These are phyloP conservation scores for Chrysopa pallens DNA, from an alignment of 1,140 invertebrate genomes.

Conservation along the genomic window DNA sequence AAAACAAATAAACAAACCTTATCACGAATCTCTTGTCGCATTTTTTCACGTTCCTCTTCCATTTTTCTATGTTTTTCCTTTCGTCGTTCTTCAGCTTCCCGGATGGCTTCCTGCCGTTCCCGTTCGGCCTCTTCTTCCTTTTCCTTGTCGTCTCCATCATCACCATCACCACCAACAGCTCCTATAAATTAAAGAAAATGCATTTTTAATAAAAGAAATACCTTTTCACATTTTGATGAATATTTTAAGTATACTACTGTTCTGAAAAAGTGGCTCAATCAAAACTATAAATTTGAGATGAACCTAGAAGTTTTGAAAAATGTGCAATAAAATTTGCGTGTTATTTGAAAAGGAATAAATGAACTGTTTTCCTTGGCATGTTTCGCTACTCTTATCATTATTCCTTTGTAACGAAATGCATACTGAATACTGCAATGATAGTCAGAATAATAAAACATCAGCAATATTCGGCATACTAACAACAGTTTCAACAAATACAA, in stretches of 20 bases:
- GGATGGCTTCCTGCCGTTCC: conserved; percentile 80
- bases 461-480: too few species aligned
- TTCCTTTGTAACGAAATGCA: too few species aligned
- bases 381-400: too few species aligned
- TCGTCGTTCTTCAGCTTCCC: conserved; percentile 81
- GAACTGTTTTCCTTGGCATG: too few species aligned
- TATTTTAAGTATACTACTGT: not conserved
- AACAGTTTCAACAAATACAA: too few species aligned
- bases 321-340: too few species aligned
- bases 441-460: too few species aligned
- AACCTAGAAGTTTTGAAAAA: too few species aligned
- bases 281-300: not conserved
- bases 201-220: conserved; percentile 6
- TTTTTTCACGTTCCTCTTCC: conserved; percentile 95
- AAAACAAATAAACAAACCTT: conserved; percentile 46
- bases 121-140: conserved; percentile 90
- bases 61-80: conserved; percentile 97
- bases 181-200: conserved; percentile 33
- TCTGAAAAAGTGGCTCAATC: not conserved
- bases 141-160: conserved; percentile 77
- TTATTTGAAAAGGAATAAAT: too few species aligned
- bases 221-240: conserved; percentile 1
- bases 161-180: conserved; percentile 69
- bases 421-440: too few species aligned
- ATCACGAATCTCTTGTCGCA: conserved; percentile 94